A percentile compares a stretch with the other conserved stretches of the same genome.
These are phyloP conservation scores for Nothoprocta perdicaria DNA, from an alignment of 2,113 vertebrate species.

Conservation along the genomic window DNA sequence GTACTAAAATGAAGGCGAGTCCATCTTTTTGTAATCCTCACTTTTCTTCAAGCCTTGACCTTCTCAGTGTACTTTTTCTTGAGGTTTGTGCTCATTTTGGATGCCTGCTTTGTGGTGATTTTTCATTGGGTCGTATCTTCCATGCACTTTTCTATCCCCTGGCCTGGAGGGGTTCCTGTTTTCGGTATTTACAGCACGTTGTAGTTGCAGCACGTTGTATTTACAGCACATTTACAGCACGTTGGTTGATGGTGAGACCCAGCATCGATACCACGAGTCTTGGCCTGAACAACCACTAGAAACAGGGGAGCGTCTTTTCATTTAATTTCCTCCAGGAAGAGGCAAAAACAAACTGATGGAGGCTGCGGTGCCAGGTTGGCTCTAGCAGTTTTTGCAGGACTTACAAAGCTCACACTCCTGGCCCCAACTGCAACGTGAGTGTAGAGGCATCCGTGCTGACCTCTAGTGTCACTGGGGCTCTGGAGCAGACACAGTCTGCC, in stretches of 20 bases:
- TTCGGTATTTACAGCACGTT: not conserved
- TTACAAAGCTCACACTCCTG: rapidly evolving
- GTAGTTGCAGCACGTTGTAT: too few relatives aligned
- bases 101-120: rapidly evolving
- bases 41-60: not conserved
- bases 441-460: conserved; percentile 9
- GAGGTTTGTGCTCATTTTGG: not conserved
- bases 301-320: not conserved
- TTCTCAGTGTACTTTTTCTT: not conserved
- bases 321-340: not conserved
- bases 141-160: rapidly evolving
- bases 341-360: too few relatives aligned
- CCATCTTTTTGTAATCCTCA: not conserved
- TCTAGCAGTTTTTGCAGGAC: not conserved
- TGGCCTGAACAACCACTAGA: not conserved
- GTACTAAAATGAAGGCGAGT: not conserved
- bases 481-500: not conserved
- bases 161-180: not conserved
- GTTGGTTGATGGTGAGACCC: not conserved
- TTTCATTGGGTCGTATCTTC: not conserved
- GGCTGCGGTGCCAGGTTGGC: not conserved
- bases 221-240: not conserved
- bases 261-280: not conserved
- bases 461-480: conserved; percentile 19
- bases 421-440: not conserved